Evolutionary conservation across 2,797 vertebrate genomes (phyloP), one percentile per base, ranked within the genome.

Genomic region (Gastrophryne carolinensis): DNA sequence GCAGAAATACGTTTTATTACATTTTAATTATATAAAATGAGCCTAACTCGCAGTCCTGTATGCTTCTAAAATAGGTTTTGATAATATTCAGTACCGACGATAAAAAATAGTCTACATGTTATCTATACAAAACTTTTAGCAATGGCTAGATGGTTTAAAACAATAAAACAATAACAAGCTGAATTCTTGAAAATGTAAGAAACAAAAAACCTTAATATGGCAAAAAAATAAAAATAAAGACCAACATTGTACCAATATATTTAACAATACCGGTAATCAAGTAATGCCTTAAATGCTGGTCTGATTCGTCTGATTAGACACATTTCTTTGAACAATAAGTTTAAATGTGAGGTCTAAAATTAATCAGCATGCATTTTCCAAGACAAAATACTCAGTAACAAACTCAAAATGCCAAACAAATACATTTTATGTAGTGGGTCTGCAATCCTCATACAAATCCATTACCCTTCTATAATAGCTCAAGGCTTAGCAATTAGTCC

Each of bases 381-480:
- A 37, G n/a, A 52, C 26, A 56, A 73, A 72, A 39, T 21, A 32
- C 13, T 26, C 9, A 7, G 50, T n/a, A 7, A 15, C 39, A 35
- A 13, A n/a, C 49, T 61, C 50, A 39, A 21, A 19, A 29, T 21
- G 65, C 11, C 21, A 37, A 23, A 52, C 1, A 65, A 49, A 56
- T 52, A 54, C 56, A 52, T 44, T n/a, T 64, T 47, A 30, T 29
- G 17, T 47, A 56, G 24, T 7, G 19, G 12, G 11, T 24, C 27
- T 50, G 13, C 15, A 57, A 34, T 65, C 41, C 17, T 35, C 30
- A 37, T 37, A 37, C 9, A 56, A 17, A 56, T 21, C 39, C 52
- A 34, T 67, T 67, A 60, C 19, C 32, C 34, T 60, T 58, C 60
- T 57, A 58, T 74, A 37, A 74, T 35, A 66, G 19, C 13, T 35